Base-by-base conservation (phyloP, 1,140 invertebrate species). In the Drosophila murphyi region DNA sequence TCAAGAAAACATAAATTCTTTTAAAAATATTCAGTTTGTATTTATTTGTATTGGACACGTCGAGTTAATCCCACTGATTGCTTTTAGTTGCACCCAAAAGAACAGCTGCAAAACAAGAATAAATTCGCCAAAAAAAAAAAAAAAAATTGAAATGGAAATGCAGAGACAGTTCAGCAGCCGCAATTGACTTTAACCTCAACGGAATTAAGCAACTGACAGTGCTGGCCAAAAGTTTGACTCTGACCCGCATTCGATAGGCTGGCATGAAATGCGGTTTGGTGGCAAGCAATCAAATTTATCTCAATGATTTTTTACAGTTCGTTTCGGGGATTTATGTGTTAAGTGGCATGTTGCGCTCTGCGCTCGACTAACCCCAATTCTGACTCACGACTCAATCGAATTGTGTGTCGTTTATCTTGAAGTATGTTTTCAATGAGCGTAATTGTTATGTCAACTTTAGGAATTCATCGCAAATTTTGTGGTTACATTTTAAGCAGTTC, bases 141-240 rank as follows among this genome's bases (percentile, higher is more conserved):
- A 48, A 39, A 47, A 2, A 41, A 20, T 20, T 0, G 20, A 20
- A 20, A 20, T 20, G 20, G 20, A 12, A 48, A 29, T 4, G 10
- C 5, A 28, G 8, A 37, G 10, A 51, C 45, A 60, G 47, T 62
- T 56, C 69, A 51, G 51, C 43, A 57, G 69, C 52, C 54, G 61
- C 55, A 72, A 62, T 48, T 28, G 47, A 35, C 41, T 10, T 45
- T 57, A 51, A 60, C 45, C 73, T 72, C 70, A n/a, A 20, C 52
- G 74, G 74, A 73, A 54, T 76, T 45, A 37, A 55, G 59, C 54
- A 67, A 67, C 56, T 76, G 74, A 76, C 73, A 72, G 61, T 43
- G 54, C 12, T 48, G 55, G 61, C 55, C 56, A 50, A 60, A 76
- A 72, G 54, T 76, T 76, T 67, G 61, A 67, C 73, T 72, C 69